phyloP scores from a whole-genome alignment of 2,113 vertebrate species.

The Hiodon tergisus region DNA sequence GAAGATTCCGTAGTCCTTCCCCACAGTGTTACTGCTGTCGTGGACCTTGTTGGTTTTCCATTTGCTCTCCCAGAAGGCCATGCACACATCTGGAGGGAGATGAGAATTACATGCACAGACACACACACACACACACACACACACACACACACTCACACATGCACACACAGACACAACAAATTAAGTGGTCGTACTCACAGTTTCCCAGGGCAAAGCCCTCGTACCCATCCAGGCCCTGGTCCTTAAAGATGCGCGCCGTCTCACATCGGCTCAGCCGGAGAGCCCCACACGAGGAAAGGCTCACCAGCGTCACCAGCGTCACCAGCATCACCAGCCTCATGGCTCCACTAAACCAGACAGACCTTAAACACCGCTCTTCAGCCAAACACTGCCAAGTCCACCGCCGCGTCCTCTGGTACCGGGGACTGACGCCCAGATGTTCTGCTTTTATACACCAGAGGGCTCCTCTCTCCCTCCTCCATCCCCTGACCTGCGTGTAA shows the following conservation, averaged over 20 bases:
- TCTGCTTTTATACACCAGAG: too few relatives aligned
- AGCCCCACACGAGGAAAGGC: conserved; percentile 16
- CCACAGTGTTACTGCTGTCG: conserved; percentile 13
- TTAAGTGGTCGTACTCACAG: conserved; percentile 22
- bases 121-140: background rate
- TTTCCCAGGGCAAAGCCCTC: conserved; percentile 35
- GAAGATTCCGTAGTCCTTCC: conserved; percentile 43
- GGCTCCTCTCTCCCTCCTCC: too few relatives aligned
- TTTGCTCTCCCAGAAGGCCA: conserved; percentile 36
- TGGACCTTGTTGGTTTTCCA: conserved; percentile 34
- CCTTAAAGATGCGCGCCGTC: conserved; percentile 22
- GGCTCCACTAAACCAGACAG: background rate
- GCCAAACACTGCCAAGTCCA: too few relatives aligned
- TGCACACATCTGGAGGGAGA: conserved; percentile 33
- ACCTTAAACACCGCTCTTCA: too few relatives aligned
- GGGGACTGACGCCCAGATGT: background rate
- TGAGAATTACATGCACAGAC: background rate
- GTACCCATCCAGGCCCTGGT: conserved; percentile 29
- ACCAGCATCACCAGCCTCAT: conserved; percentile 21
- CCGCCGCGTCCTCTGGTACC: too few relatives aligned
- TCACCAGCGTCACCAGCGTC: conserved; percentile 16
- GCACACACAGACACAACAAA: background rate
- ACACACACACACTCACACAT: background rate
- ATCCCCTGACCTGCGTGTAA: too few relatives aligned
- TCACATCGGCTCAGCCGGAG: conserved; percentile 23